These are phyloP conservation scores for Drosophila prolongata DNA, from an alignment of 2,888 invertebrate species.

Conservation along the genomic window DNA sequence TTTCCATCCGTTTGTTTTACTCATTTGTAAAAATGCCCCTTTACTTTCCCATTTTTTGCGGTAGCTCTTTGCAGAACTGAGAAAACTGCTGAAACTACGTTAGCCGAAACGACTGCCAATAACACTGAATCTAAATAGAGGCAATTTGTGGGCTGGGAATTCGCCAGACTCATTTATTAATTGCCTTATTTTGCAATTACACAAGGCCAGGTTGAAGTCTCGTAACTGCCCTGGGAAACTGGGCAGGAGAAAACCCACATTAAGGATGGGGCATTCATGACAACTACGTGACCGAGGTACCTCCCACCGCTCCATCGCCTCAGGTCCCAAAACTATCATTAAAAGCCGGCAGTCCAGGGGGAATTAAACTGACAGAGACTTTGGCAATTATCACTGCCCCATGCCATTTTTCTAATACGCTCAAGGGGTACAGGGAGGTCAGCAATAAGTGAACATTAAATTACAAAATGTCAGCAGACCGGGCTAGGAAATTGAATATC, in stretches of 20 bases:
- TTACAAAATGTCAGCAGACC: conserved; percentile 49
- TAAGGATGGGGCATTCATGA: conserved; percentile 55
- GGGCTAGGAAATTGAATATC: conserved; percentile 72
- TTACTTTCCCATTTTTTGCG: no score
- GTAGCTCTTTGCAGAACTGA: neutral
- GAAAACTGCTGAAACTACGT: conserved; percentile 4
- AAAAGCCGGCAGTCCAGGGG: conserved; percentile 17
- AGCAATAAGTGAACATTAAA: conserved; percentile 36
- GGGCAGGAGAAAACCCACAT: conserved; percentile 1
- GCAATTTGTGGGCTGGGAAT: conserved; percentile 2
- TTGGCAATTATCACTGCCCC: conserved; percentile 49
- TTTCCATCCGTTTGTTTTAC: no score
- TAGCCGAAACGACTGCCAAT: neutral
- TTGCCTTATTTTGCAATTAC: conserved; percentile 57
- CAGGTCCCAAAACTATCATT: conserved; percentile 48
- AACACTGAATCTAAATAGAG: neutral
- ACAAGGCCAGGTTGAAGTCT: conserved; percentile 50
- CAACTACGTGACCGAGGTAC: conserved; percentile 59
- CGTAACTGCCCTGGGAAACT: conserved; percentile 26
- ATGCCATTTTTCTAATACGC: conserved; percentile 15
- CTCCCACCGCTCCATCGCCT: neutral
- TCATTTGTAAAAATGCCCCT: no score
- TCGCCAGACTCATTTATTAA: conserved; percentile 25
- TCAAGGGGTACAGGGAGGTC: conserved; percentile 30
- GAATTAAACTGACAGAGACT: conserved; percentile 27